Evolutionary conservation across 2,113 vertebrate genomes (phyloP).

Genomic region (Setophaga petechia): DNA sequence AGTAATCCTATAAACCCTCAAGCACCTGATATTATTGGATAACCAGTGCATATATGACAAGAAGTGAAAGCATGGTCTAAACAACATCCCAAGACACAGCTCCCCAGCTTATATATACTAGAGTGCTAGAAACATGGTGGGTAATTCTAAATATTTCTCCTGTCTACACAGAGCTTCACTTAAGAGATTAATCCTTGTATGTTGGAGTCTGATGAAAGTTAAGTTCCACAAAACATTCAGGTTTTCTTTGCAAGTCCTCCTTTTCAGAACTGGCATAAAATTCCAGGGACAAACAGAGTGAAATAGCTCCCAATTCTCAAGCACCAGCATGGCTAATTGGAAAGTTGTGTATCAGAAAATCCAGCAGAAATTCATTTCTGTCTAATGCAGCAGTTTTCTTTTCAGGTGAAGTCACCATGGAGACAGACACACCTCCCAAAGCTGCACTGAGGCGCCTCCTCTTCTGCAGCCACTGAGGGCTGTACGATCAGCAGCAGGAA

Average conservation of each 20-base stretch:
- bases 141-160: neutral
- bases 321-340: neutral
- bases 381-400: neutral
- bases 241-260: neutral
- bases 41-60: neutral
- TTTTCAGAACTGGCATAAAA: neutral
- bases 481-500: accelerated
- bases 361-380: neutral
- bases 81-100: neutral
- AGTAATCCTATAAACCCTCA: neutral
- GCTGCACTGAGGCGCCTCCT: neutral
- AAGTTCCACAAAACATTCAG: neutral
- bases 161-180: neutral
- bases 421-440: neutral
- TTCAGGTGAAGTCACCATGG: neutral
- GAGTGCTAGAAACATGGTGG: neutral
- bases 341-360: neutral
- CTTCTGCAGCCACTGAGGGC: neutral
- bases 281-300: neutral
- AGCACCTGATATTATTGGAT: neutral
- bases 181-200: neutral
- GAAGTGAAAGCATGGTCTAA: neutral
- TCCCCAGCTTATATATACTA: neutral
- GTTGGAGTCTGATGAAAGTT: neutral
- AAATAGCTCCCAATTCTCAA: neutral